A percentile compares a stretch with the other conserved stretches of the same genome.
Conservation (phyloP, 2,888 invertebrate species). For the Dascillus cervinus region DNA sequence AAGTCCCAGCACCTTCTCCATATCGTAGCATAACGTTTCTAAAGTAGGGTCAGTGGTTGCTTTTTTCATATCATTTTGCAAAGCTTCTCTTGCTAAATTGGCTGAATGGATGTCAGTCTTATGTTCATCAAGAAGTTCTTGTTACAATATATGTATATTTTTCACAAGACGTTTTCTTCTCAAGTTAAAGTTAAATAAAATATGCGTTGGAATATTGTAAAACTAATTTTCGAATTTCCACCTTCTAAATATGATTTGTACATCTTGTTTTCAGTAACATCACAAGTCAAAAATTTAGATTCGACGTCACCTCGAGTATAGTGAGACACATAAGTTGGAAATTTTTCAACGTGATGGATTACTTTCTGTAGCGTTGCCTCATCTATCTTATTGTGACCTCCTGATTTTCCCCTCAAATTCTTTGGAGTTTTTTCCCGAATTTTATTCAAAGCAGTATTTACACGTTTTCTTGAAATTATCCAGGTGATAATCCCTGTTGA, state of each 20-base stretch:
- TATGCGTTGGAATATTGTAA: constrained; percentile 4
- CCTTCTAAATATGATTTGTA: constrained; percentile 4
- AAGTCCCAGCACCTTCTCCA: constrained; percentile 10
- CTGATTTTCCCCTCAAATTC: constrained; percentile 5
- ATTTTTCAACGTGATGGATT: constrained; percentile 5
- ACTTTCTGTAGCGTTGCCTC: constrained; percentile 4
- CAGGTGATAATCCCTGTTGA: constrained; percentile 4
- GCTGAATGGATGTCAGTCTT: no score
- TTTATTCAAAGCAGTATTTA: constrained; percentile 7
- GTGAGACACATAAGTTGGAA: constrained; percentile 5
- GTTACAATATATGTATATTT: constrained; percentile 14
- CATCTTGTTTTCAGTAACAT: constrained; percentile 6
- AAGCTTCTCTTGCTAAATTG: no score
- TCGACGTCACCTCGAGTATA: constrained; percentile 5
- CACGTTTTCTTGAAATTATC: constrained; percentile 6
- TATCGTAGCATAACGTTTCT: constrained; percentile 6
- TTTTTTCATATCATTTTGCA: constrained; percentile 7
- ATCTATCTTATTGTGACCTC: constrained; percentile 5
- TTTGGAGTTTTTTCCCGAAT: neutral
- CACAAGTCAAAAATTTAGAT: constrained; percentile 5
- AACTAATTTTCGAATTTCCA: constrained; percentile 5
- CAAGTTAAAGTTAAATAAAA: constrained; percentile 6
- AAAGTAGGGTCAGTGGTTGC: constrained; percentile 2
- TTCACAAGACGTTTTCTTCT: constrained; percentile 9
- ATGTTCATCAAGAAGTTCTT: no score